A percentile compares a stretch with the other conserved stretches of the same genome.
These are phyloP conservation scores for Panagrolaimus sp. DNA, from an alignment of 1,140 invertebrate species.

Conservation along the genomic window DNA sequence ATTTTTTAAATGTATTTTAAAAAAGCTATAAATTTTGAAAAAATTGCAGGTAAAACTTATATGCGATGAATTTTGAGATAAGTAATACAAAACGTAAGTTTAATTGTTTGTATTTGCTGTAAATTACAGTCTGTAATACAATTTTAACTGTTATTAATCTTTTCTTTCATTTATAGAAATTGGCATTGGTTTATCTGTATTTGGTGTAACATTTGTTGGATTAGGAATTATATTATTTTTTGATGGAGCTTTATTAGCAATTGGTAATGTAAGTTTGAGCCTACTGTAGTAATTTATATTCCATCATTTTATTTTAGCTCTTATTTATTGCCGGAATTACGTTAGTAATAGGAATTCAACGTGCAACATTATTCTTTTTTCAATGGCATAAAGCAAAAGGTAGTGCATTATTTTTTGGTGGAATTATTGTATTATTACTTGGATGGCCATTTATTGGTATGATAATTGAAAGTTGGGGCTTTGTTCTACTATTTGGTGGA, in stretches of 20 bases:
- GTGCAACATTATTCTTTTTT: slow-evolving; percentile 96
- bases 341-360: slow-evolving; percentile 88
- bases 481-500: slow-evolving; percentile 65
- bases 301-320: slow-evolving; percentile 66
- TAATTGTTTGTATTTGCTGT: not conserved
- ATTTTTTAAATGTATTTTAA: no score
- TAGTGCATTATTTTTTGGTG: slow-evolving; percentile 83
- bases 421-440: slow-evolving; percentile 84
- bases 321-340: slow-evolving; percentile 87
- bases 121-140: not conserved
- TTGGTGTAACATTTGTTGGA: slow-evolving; percentile 90
- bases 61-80: slow-evolving; percentile 54
- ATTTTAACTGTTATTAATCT: not conserved
- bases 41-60: no score
- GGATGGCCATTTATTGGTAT: slow-evolving; percentile 94
- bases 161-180: slow-evolving; percentile 71
- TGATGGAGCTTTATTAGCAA: slow-evolving; percentile 92
- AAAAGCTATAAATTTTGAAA: no score
- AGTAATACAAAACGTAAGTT: slow-evolving; percentile 53
- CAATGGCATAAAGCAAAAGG: slow-evolving; percentile 92
- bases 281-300: not conserved
- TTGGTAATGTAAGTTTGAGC: slow-evolving; percentile 81
- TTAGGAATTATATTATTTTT: slow-evolving; percentile 88
- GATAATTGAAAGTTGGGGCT: slow-evolving; percentile 78
- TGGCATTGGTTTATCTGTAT: slow-evolving; percentile 88